Percentiles rank a stretch among this genome's conserved stretches.
phyloP scores from a whole-genome alignment of 1,140 invertebrate genomes.

The Forficula auricularia region DNA sequence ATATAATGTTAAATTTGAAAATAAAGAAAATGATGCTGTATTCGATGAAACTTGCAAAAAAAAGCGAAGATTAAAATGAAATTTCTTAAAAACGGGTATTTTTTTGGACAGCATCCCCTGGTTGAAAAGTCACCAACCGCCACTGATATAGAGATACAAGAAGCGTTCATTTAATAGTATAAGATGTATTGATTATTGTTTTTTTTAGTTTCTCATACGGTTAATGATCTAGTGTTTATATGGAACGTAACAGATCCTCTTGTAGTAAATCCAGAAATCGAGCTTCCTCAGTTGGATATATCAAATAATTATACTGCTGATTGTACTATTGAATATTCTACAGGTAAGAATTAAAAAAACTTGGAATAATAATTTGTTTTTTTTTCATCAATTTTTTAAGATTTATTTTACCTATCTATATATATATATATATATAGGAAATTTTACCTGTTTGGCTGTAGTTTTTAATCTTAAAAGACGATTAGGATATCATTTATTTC shows the following conservation, averaged over 20 bases:
- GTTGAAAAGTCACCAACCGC: too few relatives aligned
- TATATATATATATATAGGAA: too few relatives aligned
- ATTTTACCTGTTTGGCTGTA: constrained; percentile 73
- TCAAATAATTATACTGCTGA: constrained; percentile 73
- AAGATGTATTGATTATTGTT: constrained; percentile 8
- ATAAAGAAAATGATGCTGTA: too few relatives aligned
- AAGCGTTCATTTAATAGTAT: too few relatives aligned
- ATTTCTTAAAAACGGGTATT: too few relatives aligned
- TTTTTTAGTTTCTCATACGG: constrained; percentile 60
- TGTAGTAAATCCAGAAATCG: constrained; percentile 70
- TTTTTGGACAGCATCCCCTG: too few relatives aligned
- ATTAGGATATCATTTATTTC: constrained; percentile 76
- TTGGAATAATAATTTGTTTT: background rate
- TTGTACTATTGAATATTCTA: constrained; percentile 75
- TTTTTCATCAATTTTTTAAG: too few relatives aligned
- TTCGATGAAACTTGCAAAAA: too few relatives aligned
- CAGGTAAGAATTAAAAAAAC: constrained; percentile 32
- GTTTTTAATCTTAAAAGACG: constrained; percentile 65
- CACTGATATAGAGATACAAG: too few relatives aligned
- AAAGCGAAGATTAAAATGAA: too few relatives aligned
- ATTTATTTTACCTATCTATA: background rate
- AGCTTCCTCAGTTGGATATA: constrained; percentile 70
- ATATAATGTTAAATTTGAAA: too few relatives aligned
- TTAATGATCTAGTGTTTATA: constrained; percentile 65
- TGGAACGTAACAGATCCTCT: constrained; percentile 77